These are phyloP conservation scores for Eciton burchellii DNA, from an alignment of 1,140 invertebrate species.

Conservation along the genomic window DNA sequence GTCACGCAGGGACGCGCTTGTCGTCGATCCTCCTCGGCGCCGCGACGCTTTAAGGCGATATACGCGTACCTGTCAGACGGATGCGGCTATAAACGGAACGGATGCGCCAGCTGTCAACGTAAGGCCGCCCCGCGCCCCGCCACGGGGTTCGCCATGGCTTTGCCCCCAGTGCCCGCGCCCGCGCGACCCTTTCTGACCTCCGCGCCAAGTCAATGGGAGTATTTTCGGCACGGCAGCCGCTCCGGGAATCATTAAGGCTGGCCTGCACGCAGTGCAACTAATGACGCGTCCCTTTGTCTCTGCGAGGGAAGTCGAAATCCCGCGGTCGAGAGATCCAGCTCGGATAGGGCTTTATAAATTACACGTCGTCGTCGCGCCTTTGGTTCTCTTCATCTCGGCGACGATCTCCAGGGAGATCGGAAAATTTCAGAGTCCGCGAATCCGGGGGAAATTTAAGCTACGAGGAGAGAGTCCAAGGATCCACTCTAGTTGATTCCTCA, in stretches of 20 bases:
- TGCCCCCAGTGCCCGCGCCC: not conserved
- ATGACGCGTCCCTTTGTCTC: not conserved
- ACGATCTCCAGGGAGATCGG: too few relatives aligned
- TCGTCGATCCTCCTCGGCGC: slow-evolving; percentile 23
- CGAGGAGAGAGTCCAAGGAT: too few relatives aligned
- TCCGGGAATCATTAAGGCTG: slow-evolving; percentile 37
- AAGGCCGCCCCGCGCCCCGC: slow-evolving; percentile 27
- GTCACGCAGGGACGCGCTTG: not conserved
- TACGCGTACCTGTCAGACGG: slow-evolving; percentile 52
- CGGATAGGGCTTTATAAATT: too few relatives aligned
- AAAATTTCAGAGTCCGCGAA: too few relatives aligned
- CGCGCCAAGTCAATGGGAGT: slow-evolving; percentile 53
- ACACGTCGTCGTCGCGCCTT: too few relatives aligned
- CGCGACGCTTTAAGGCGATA: slow-evolving; percentile 39
- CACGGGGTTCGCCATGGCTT: slow-evolving; percentile 30
- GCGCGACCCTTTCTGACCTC: slow-evolving; percentile 21
- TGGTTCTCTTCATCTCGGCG: too few relatives aligned
- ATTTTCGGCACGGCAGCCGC: slow-evolving; percentile 22
- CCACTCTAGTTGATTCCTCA: too few relatives aligned
- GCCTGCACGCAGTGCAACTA: slow-evolving; percentile 2
- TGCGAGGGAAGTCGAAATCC: slow-evolving; percentile 19
- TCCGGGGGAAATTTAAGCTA: too few relatives aligned
- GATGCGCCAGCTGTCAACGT: slow-evolving; percentile 59
- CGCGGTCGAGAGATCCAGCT: too few relatives aligned
- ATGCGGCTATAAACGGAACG: slow-evolving; percentile 52